Conservation (phyloP, 2,888 invertebrate genomes). For the Achlya flavicornis region DNA sequence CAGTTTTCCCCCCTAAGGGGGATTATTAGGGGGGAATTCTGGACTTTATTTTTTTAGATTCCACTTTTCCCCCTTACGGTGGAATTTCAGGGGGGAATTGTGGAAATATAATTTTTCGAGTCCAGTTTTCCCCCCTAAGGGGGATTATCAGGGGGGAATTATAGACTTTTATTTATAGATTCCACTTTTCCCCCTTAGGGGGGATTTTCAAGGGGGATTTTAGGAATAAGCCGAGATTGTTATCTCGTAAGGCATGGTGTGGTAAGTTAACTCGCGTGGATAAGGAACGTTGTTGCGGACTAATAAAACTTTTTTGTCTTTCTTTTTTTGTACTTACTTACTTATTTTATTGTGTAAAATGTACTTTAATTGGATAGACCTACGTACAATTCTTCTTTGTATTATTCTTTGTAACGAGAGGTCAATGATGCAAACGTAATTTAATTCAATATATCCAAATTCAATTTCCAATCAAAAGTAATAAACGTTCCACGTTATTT, state of each 20-base stretch:
- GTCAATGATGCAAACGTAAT: background rate
- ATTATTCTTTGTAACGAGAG: background rate
- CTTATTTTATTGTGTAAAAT: conserved; percentile 13
- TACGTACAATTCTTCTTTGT: background rate
- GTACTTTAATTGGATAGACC: background rate
- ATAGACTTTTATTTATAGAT: no score
- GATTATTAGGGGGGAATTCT: no score
- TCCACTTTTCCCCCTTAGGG: no score
- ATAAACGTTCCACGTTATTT: conserved; percentile 8
- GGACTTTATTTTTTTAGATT: no score
- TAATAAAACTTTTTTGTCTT: conserved; percentile 25
- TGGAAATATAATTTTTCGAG: no score
- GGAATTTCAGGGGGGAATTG: no score
- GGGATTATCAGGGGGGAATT: no score
- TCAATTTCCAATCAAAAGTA: conserved; percentile 8
- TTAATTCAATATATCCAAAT: background rate
- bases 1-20: no score
- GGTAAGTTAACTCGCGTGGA: conserved; percentile 21
- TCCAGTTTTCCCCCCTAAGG: no score
- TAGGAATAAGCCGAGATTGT: no score
- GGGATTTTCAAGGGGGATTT: no score
- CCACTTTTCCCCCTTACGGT: no score
- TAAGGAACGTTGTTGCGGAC: conserved; percentile 18
- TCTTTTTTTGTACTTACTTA: conserved; percentile 22
- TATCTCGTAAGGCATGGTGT: conserved; percentile 43